These are phyloP conservation scores for Idaea straminata DNA, from an alignment of 2,888 invertebrate genomes.

Conservation along the genomic window DNA sequence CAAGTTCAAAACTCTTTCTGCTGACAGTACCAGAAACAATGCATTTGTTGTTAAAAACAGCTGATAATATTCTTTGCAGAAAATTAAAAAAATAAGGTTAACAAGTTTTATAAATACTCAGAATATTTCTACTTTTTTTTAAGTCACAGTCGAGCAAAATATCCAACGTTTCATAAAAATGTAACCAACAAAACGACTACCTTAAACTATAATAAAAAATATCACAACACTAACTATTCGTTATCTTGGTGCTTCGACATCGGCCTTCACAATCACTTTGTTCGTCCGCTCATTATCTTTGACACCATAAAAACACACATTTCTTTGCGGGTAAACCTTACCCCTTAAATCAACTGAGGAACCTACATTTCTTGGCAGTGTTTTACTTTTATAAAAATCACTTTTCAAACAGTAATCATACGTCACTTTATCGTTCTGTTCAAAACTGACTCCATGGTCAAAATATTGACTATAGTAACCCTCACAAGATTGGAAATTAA, in stretches of 20 bases:
- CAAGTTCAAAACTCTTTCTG: too few relatives aligned
- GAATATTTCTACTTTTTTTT: too few relatives aligned
- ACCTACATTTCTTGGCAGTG: conserved; percentile 65
- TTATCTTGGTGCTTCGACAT: conserved; percentile 68
- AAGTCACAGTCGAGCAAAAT: too few relatives aligned
- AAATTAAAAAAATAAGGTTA: too few relatives aligned
- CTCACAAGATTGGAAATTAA: conserved; percentile 57
- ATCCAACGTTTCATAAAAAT: too few relatives aligned
- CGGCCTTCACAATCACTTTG: conserved; percentile 60
- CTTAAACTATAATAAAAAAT: neutral
- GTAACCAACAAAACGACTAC: too few relatives aligned
- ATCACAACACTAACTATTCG: conserved; percentile 35
- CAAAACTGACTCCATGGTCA: conserved; percentile 60
- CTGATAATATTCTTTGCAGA: too few relatives aligned
- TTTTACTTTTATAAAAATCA: conserved; percentile 60
- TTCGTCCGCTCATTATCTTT: conserved; percentile 47
- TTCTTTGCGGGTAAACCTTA: conserved; percentile 54
- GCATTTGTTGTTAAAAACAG: too few relatives aligned
- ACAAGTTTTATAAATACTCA: too few relatives aligned
- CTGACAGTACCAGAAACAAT: too few relatives aligned
- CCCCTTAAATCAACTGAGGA: conserved; percentile 54
- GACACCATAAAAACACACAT: conserved; percentile 62
- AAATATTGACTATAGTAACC: conserved; percentile 69
- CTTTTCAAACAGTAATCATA: conserved; percentile 72
- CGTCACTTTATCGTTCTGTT: conserved; percentile 37